Percentiles rank a stretch among this genome's conserved stretches.
Evolutionary conservation across 1,140 invertebrate genomes (phyloP).

Genomic region (Panagrolaimus sp.): DNA sequence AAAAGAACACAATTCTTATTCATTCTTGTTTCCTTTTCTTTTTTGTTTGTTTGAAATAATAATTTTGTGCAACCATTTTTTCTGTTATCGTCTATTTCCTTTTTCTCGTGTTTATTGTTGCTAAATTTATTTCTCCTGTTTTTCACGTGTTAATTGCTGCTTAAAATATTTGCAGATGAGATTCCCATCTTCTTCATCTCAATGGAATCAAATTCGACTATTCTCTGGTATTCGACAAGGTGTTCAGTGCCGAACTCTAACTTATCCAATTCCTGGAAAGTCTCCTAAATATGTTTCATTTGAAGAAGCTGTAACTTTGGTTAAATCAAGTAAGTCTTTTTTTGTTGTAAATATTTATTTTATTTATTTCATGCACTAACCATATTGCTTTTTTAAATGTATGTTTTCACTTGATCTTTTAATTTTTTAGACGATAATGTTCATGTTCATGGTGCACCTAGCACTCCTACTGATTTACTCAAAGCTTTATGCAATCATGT

Average conservation of each 20-base stretch:
- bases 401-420: too few relatives aligned
- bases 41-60: too few relatives aligned
- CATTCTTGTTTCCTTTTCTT: too few relatives aligned
- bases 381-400: too few relatives aligned
- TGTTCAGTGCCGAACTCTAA: not conserved
- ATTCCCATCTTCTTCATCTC: not conserved
- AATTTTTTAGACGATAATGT: constrained; percentile 27
- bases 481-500: constrained; percentile 24
- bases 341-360: too few relatives aligned
- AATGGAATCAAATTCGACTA: not conserved
- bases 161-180: not conserved
- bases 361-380: too few relatives aligned
- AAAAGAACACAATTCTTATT: too few relatives aligned
- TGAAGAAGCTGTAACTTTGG: constrained; percentile 18
- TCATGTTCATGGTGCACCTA: constrained; percentile 31
- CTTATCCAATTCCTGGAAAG: constrained; percentile 11
- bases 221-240: not conserved
- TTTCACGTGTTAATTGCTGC: too few relatives aligned
- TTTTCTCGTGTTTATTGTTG: too few relatives aligned
- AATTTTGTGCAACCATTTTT: too few relatives aligned
- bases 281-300: constrained; percentile 5
- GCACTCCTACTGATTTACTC: constrained; percentile 40
- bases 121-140: too few relatives aligned
- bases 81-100: too few relatives aligned
- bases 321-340: constrained; percentile 19